Evolutionary conservation across 2,113 vertebrate genomes (phyloP), one percentile per base, ranked within the genome.

Genomic region (Montifringilla adamsi): DNA sequence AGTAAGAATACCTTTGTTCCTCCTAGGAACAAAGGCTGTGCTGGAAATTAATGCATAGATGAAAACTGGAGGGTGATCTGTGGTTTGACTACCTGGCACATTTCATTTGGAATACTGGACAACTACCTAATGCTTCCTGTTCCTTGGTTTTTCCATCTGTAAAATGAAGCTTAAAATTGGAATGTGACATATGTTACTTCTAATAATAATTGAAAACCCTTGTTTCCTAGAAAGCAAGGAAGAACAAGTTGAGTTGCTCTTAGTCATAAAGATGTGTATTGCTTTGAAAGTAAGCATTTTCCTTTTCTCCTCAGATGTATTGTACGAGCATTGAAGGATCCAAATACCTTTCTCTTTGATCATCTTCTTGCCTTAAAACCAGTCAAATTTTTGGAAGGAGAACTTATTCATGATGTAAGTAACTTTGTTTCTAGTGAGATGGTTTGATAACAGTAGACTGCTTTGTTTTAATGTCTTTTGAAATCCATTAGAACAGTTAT

Each of bases 381-480:
- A 33, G 99, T 99, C 66, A 99, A 99, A 96, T 99, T 99, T 97
- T 98, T 99, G 96, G 99, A 99, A 97, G 99, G 99, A 93, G 99
- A 99, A 91, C 99, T 99, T 95, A 99, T 99, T 94, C 99, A 99
- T 91, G 99, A 99, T 88, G 99, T 99, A 97, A 99, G 99, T 99
- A 86, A 92, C 92, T 60, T 83, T 46, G 20, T 13, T 60, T 92
- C 77, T 26, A 62, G 43, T 37, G 66, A 58, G 44, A 31, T 56
- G 30, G 18, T 37, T 87, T 53, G 39, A 13, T 63, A 33, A 27
- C 26, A 62, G 2, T 41, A 26, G 28, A 69, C 35, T 50, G 50
- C 31, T n/a, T 53, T 74, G 23, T 43, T 85, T 77, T 35, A 62
- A 59, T 43, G 21, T 52, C 55, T 55, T 68, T 67, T 76, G 27